phyloP scores from a whole-genome alignment of 1,140 invertebrate species.

The Sinonovacula constricta region DNA sequence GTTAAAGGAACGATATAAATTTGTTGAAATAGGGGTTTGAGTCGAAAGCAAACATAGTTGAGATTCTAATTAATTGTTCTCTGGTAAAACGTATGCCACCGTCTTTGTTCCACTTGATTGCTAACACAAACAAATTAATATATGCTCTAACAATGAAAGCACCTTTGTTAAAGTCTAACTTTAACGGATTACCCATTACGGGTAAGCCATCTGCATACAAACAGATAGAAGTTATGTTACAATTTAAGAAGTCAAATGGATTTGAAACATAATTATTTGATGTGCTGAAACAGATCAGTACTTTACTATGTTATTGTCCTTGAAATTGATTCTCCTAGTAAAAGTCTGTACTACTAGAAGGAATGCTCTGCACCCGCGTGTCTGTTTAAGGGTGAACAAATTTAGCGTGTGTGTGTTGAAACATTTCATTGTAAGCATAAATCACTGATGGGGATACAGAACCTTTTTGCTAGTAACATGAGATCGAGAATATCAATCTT shows the following conservation, averaged over 20 bases:
- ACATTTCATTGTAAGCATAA: conserved; percentile 18
- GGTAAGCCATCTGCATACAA: conserved; percentile 28
- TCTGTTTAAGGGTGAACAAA: conserved; percentile 7
- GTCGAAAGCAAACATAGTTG: conserved; percentile 8
- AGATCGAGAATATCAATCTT: conserved; percentile 30
- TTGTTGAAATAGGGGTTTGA: conserved; percentile 15
- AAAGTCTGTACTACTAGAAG: conserved; percentile 12
- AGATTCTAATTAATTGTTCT: conserved; percentile 6
- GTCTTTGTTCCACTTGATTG: conserved; percentile 14
- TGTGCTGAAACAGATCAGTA: conserved; percentile 25
- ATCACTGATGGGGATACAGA: conserved; percentile 19
- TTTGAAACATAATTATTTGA: conserved; percentile 21
- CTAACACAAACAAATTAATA: not conserved
- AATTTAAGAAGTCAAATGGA: conserved; percentile 30
- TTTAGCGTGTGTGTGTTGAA: conserved; percentile 18
- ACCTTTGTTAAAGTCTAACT: conserved; percentile 17
- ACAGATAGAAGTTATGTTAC: conserved; percentile 13
- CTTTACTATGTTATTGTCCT: conserved; percentile 22
- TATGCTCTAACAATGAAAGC: conserved; percentile 11
- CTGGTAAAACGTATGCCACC: conserved; percentile 8
- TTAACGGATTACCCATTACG: conserved; percentile 10
- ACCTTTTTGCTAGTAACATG: conserved; percentile 22
- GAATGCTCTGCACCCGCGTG: conserved; percentile 24
- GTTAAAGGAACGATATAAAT: conserved; percentile 19
- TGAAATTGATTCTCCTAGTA: conserved; percentile 26